Percentiles rank a stretch among this genome's conserved stretches.
phyloP scores from a whole-genome alignment of 1,140 invertebrate species.

The Nebria ingens region DNA sequence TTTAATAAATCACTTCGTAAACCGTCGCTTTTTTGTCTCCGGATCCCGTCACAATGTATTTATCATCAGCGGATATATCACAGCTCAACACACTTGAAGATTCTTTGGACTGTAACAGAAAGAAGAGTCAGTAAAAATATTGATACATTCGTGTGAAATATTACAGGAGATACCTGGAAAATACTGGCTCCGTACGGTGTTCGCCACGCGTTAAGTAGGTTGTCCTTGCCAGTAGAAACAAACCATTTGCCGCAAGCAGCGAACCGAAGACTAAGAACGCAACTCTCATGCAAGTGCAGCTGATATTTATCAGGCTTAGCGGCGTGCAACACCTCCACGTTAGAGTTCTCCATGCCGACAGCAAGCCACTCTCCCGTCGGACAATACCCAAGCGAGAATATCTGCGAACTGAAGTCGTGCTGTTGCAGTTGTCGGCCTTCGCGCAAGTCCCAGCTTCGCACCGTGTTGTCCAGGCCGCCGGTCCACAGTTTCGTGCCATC shows the following conservation, averaged over 20 bases:
- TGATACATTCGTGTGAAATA: not conserved
- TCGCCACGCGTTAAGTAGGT: constrained; percentile 94
- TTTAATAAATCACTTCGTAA: constrained; percentile 90
- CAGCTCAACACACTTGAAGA: constrained; percentile 94
- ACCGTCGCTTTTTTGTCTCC: constrained; percentile 97
- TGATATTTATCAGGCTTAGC: constrained; percentile 95
- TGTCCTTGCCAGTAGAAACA: constrained; percentile 97
- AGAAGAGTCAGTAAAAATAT: constrained; percentile 14
- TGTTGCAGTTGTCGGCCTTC: constrained; percentile 90
- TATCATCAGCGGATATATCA: constrained; percentile 95
- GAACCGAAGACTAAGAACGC: constrained; percentile 95
- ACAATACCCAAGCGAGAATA: constrained; percentile 94
- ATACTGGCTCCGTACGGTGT: constrained; percentile 97
- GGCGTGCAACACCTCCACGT: constrained; percentile 92
- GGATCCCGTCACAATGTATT: constrained; percentile 94
- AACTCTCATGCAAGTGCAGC: constrained; percentile 93
- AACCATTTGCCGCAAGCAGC: constrained; percentile 98
- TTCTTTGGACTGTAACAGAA: constrained; percentile 80
- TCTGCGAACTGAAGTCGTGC: constrained; percentile 91
- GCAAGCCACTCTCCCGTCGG: constrained; percentile 97
- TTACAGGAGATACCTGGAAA: constrained; percentile 69
- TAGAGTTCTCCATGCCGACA: constrained; percentile 97
- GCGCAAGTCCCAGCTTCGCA: constrained; percentile 91
- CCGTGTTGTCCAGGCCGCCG: constrained; percentile 92
- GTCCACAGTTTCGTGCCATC: constrained; percentile 95